Percentiles rank a stretch among this genome's conserved stretches.
Evolutionary conservation across 1,140 invertebrate genomes (phyloP).

Genomic region (Brachionus sp.): DNA sequence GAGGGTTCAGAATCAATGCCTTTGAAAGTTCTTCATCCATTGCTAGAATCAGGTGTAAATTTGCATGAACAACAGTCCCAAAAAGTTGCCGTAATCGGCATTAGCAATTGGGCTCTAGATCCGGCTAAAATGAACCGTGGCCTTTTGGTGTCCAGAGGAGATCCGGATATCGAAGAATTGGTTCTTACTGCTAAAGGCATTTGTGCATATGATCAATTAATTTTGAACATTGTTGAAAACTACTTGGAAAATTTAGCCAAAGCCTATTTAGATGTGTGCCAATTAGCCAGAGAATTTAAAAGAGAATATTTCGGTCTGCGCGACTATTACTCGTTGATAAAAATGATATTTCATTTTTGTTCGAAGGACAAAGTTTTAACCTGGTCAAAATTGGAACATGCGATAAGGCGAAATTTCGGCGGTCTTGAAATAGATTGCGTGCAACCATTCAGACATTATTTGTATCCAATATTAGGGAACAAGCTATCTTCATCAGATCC

Average conservation of each 20-base stretch:
- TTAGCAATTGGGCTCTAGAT: constrained; percentile 57
- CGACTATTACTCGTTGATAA: constrained; percentile 57
- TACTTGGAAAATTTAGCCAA: constrained; percentile 48
- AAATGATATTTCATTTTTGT: constrained; percentile 52
- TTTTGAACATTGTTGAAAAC: constrained; percentile 47
- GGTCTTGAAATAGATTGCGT: constrained; percentile 50
- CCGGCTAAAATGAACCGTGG: constrained; percentile 56
- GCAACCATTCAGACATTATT: constrained; percentile 48
- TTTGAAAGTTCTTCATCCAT: constrained; percentile 52
- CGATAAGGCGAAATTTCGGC: constrained; percentile 53
- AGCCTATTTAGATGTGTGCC: constrained; percentile 51
- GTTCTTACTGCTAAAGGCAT: constrained; percentile 52
- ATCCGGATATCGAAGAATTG: constrained; percentile 52
- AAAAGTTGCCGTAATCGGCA: constrained; percentile 55
- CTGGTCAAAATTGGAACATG: constrained; percentile 50
- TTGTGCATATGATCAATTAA: constrained; percentile 48
- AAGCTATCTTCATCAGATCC: constrained; percentile 45
- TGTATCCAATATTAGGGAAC: constrained; percentile 22
- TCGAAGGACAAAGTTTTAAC: constrained; percentile 47
- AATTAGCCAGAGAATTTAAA: constrained; percentile 47
- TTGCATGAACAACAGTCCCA: constrained; percentile 35
- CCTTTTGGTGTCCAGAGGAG: constrained; percentile 52
- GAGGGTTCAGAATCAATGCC: constrained; percentile 54
- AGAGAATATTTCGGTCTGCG: constrained; percentile 57
- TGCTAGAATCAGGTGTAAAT: constrained; percentile 49